Evolutionary conservation across 2,113 vertebrate species (phyloP), one percentile per base, ranked within the genome.

Genomic region (Neogobius melanostomus): DNA sequence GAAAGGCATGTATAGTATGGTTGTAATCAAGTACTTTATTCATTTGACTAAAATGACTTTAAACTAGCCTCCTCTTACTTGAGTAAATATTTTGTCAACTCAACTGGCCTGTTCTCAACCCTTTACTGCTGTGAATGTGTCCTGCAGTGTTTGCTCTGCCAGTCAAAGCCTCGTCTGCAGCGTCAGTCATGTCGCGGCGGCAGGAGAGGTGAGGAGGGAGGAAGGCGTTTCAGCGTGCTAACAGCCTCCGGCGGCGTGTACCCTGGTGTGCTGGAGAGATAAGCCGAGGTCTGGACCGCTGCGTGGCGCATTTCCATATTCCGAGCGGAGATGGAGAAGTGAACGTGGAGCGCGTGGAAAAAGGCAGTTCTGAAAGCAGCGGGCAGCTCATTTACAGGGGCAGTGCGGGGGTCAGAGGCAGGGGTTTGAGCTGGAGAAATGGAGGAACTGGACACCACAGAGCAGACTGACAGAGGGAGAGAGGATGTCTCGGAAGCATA

Each of bases 61-160:
- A 36, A 36, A 36, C 28, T 36, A 3, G 1, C 28, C 28, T 36
- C 28, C 28, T 36, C 28, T 36, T 36, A 36, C 28, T 36, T 4
- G 28, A 36, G 28, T 36, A 5, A 36, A 4, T 51, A n/a, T 52
- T 52, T 52, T 7, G 50, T 15, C 50, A n/a, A 7, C 50, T n/a
- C 14, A 4, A 6, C n/a, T 51, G 14, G n/a, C 50, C 50, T 6
- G 14, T 15, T 51, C 50, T 1, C 50, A 15, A 11, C 11, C 14
- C 49, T 51, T 51, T 12, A 54, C 52, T 72, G 65, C 84, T 75
- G 82, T 75, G 14, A 8, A 1, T n/a, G 7, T 66, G 74, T 68
- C 87, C 83, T 83, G 54, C 68, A 44, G 75, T 75, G 72, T 88
- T 91, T 85, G 82, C 72, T 82, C 80, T 90, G 86, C 82, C 89